These are phyloP conservation scores for Turnix velox DNA, from an alignment of 2,113 vertebrate genomes.

Conservation along the genomic window DNA sequence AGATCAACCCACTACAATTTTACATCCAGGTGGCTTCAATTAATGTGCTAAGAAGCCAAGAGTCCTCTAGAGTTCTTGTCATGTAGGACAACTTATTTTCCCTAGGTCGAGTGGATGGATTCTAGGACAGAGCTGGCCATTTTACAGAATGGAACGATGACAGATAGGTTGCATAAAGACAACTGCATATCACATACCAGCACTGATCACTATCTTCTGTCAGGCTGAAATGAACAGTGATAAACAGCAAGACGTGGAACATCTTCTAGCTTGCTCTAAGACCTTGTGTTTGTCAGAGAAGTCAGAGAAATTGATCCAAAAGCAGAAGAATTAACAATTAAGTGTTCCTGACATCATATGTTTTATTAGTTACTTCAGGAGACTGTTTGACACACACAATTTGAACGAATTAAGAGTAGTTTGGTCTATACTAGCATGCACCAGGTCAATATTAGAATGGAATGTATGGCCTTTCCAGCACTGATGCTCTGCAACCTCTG, in stretches of 20 bases:
- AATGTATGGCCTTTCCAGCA: not conserved
- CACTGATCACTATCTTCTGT: not conserved
- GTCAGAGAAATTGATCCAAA: not conserved
- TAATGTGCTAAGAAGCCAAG: not conserved
- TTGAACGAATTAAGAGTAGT: fast-evolving
- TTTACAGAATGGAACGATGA: not conserved
- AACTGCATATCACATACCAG: not conserved
- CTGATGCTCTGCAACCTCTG: not conserved
- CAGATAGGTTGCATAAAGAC: not conserved
- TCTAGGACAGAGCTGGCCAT: not conserved
- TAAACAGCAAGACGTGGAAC: not conserved
- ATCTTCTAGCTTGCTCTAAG: not conserved
- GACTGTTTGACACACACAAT: not conserved
- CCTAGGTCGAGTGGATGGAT: fast-evolving
- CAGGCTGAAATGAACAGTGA: not conserved
- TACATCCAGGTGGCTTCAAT: not conserved
- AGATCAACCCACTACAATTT: not conserved
- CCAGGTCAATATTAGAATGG: not conserved
- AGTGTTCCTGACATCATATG: not conserved
- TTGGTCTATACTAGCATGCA: not conserved
- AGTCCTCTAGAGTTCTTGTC: not conserved
- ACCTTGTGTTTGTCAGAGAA: not conserved
- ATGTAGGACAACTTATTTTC: not conserved
- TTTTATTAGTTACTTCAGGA: not conserved
- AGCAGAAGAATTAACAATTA: not conserved